Base-by-base conservation (phyloP, 2,888 invertebrate genomes). In the Athetis lepigone region DNA sequence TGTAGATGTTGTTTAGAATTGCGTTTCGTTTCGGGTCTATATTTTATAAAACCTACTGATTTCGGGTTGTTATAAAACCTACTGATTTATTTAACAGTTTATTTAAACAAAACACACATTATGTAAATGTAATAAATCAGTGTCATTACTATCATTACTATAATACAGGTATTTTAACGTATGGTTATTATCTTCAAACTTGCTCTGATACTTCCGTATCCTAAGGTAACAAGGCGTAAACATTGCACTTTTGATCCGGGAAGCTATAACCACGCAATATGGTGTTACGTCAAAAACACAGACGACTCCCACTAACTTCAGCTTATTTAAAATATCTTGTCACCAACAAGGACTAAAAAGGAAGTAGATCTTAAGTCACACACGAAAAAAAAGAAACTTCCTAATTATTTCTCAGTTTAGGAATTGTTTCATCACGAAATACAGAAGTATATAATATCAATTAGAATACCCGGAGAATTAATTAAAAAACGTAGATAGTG, bases 401-500 rank as follows among this genome's bases (percentile, higher is more conserved):
- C 46, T 6, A 8, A 18, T 27, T 19, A 42, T 58, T 42, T 27
- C n/a, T 37, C 27, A 7, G 29, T 49, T 37, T 8, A 42, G 23
- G 5, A 43, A 29, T 65, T 7, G 7, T 27, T 29, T 8, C 11
- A 23, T 18, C 63, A 68, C 25, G 42, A 33, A 11, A 3, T 43
- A 45, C 16, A 27, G 18, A 39, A 49, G n/a, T 8, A 43, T 4
- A 1, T 39, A 42, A 4, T 6, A 27, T 46, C 33, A 21, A 51
- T 67, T 42, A 62, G 62, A 25, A 29, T 46, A 33, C 18, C 47
- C 8, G 33, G 33, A 47, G 66, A 66, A 49, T 75, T 63, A 71
- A 62, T 70, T 67, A 68, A 61, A 71, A 69, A 73, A 80, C 64
- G 29, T 39, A 51, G 1, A 11, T 4, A 33, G 13, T 4, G 2